Evolutionary conservation across 2,797 vertebrate species (phyloP).

Genomic region (Urocyon cinereoargenteus): DNA sequence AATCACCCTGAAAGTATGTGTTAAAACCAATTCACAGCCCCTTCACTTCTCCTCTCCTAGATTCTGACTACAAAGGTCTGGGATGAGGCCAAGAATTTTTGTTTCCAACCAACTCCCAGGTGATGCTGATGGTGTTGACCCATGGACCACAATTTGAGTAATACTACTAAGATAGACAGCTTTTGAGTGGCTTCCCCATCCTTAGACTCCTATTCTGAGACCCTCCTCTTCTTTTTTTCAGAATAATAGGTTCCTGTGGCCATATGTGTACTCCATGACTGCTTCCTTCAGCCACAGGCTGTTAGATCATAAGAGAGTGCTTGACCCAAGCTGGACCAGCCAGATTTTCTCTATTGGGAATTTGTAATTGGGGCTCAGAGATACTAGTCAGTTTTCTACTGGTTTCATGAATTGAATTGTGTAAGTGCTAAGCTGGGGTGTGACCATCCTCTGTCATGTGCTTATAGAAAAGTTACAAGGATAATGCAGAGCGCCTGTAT

Average conservation of each 20-base stretch:
- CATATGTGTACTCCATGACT: neutral
- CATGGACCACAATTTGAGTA: neutral
- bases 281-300: neutral
- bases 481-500: neutral
- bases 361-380: neutral
- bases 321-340: neutral
- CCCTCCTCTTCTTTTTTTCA: neutral
- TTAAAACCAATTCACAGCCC: neutral
- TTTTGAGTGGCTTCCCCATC: neutral
- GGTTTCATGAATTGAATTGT: neutral
- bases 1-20: neutral
- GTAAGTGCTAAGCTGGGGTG: neutral
- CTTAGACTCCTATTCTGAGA: neutral
- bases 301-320: neutral
- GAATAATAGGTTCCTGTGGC: constrained; percentile 1
- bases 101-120: neutral
- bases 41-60: neutral
- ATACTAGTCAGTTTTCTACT: neutral
- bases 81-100: neutral
- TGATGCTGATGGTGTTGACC: neutral
- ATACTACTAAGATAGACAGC: neutral
- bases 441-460: neutral
- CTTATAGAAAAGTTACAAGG: neutral
- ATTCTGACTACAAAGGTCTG: neutral
- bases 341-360: neutral